Evolutionary conservation across 2,113 vertebrate genomes (phyloP), one percentile per base, ranked within the genome.

Genomic region (Phylloscopus trochiloides): DNA sequence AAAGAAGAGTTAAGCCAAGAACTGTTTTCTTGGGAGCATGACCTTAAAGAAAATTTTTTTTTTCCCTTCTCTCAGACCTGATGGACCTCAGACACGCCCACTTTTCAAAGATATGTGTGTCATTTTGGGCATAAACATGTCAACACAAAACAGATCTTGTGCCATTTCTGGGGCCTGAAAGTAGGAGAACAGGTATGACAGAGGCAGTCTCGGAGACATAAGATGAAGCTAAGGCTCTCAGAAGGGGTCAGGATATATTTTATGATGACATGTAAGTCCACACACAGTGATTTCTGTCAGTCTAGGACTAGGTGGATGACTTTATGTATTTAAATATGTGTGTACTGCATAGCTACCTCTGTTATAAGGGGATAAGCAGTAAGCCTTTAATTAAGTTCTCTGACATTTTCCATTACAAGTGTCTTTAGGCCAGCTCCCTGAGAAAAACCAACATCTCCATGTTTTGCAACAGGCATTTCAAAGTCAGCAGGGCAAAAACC

Each of bases 381-480:
- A 86, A 88, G 42, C 25, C 32, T 80, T 19, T 84, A 75, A 77
- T 77, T 63, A 78, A 32, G n/a, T 84, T 68, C 40, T 77, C 55
- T 84, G 63, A 90, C 47, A 90, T 57, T 79, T 94, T 52, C 42
- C n/a, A 48, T 85, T 78, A 51, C 50, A 74, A 68, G 4, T 93
- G 17, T 57, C 67, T 90, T 86, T 42, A 66, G 65, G n/a, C 2
- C 12, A 7, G 19, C 67, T 92, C 43, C 38, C 28, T 40, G 47
- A 88, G 78, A 96, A 90, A 95, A 90, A n/a, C 36, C 72, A 83
- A 26, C 17, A 66, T 31, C 21, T 51, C 54, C 55, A 57, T 51
- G 25, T 90, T 95, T 90, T 72, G 59, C 86, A 97, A 93, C 48
- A 93, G 75, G 82, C 59, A 45, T 93, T 88, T 94, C 52, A 94